Evolutionary conservation across 64 coral and sea anemone genomes (phyloP).

Genomic region (Porites australiensis): DNA sequence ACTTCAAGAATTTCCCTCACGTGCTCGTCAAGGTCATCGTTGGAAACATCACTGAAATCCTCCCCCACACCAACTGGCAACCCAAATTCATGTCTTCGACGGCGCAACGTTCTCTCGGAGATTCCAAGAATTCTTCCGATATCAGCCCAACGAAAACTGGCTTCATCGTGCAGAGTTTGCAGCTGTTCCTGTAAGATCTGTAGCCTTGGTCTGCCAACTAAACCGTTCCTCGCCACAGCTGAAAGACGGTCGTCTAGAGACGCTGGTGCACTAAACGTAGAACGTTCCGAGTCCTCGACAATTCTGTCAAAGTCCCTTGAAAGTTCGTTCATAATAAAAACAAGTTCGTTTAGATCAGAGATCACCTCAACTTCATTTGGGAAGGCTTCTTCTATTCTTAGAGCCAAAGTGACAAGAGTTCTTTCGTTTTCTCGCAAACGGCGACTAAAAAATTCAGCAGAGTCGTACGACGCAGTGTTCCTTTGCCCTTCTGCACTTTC

Average conservation of each 20-base stretch:
- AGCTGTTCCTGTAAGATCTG: neutral
- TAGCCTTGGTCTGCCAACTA: conserved; percentile 37
- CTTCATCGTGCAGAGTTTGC: neutral
- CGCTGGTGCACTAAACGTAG: neutral
- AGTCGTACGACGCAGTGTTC: neutral
- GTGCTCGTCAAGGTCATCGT: conserved; percentile 21
- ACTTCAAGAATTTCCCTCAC: conserved; percentile 17
- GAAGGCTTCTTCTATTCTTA: neutral
- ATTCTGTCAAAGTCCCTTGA: conserved; percentile 16
- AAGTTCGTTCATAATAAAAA: neutral
- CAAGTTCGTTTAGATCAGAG: neutral
- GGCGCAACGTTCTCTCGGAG: conserved; percentile 3
- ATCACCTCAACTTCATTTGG: neutral
- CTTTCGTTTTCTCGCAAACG: conserved; percentile 11
- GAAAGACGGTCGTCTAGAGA: neutral
- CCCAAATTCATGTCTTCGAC: conserved; percentile 42
- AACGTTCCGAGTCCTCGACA: conserved; percentile 15
- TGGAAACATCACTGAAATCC: neutral
- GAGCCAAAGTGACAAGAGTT: neutral
- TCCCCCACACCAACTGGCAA: conserved; percentile 27
- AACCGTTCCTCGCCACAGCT: neutral
- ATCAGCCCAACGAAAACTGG: neutral
- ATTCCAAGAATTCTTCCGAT: conserved; percentile 3
- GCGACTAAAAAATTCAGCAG: neutral
- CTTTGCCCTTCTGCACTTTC: neutral